Evolutionary conservation across 1,140 invertebrate species (phyloP), one percentile per base, ranked within the genome.

Genomic region (Copidosoma floridanum): DNA sequence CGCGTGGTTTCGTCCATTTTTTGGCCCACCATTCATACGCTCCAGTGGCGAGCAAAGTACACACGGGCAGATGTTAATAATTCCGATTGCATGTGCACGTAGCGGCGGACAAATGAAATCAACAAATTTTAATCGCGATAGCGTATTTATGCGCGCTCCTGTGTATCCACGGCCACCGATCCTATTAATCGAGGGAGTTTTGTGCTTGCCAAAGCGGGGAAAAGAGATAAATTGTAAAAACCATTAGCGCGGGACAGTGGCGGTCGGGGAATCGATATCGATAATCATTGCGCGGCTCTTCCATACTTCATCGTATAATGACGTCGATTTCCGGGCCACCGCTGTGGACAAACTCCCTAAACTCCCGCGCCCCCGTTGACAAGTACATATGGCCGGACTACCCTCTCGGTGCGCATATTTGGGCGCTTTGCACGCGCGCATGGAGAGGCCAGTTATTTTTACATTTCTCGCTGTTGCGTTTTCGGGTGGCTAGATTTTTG

Each of bases 271-370:
- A 38, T 16, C 38, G 50, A 52, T 2, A 2, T 20, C 29, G 40
- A 27, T 52, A 59, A 59, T 59, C 26, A 59, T 59, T 52, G 8
- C 57, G 48, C 21, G 21, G 57, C 18, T 52, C 52, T 59, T 59
- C 48, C 48, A 59, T 59, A 59, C 57, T 59, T 51, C 57, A 59
- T 52, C 40, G 38, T 52, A n/a, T n/a, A 59, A 59, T 59, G 47
- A 44, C 57, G 29, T 46, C 48, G 38, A 59, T 59, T 59, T 59
- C 57, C 57, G 46, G 23, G 37, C 44, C 29, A 47, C 27, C 47
- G 29, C 37, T 57, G 27, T 23, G 41, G n/a, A n/a, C n/a, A n/a
- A n/a, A n/a, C n/a, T n/a, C n/a, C n/a, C n/a, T n/a, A n/a, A n/a
- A n/a, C n/a, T n/a, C n/a, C n/a, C n/a, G n/a, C n/a, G n/a, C n/a